A percentile compares a stretch with the other conserved stretches of the same genome.
Evolutionary conservation across 2,888 invertebrate genomes (phyloP).

Genomic region (Sinodicranocentrus sp.): DNA sequence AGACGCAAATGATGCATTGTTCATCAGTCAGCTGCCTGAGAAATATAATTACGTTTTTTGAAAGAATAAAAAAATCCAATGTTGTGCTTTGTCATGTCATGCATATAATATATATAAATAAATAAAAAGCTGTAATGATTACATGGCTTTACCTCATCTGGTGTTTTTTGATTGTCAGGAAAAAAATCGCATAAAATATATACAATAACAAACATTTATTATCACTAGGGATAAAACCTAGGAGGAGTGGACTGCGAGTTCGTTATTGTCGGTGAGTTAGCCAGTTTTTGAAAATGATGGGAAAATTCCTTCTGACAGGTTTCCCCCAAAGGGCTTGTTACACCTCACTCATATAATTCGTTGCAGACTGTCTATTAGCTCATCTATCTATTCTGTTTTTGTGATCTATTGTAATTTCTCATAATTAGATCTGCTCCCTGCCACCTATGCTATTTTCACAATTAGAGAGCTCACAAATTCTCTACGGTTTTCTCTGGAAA

Average conservation of each 20-base stretch:
- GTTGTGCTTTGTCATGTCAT: slow-evolving; percentile 6
- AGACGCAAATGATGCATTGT: slow-evolving; percentile 20
- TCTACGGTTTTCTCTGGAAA: too few species aligned
- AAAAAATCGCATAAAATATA: too few species aligned
- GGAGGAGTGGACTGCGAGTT: too few species aligned
- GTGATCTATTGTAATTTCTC: slow-evolving; percentile 28
- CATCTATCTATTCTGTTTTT: not conserved
- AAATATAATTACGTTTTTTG: slow-evolving; percentile 9
- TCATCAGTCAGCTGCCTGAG: slow-evolving; percentile 28
- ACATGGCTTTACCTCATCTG: slow-evolving; percentile 12
- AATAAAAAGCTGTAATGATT: not conserved
- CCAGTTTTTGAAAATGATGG: not conserved
- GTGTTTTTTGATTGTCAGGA: slow-evolving; percentile 1
- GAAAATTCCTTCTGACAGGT: slow-evolving; percentile 7
- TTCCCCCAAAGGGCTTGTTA: slow-evolving; percentile 14
- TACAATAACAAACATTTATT: too few species aligned
- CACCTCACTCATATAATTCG: not conserved
- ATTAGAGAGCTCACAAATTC: too few species aligned
- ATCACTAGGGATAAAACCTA: not conserved
- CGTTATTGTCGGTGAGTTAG: not conserved
- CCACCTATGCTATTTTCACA: too few species aligned
- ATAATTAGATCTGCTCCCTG: slow-evolving; percentile 15
- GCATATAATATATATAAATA: not conserved
- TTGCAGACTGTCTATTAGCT: not conserved
- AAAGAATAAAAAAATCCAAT: not conserved